Evolutionary conservation across 2,888 invertebrate species (phyloP), one percentile per base, ranked within the genome.

Genomic region (Tenthredo mesomela): DNA sequence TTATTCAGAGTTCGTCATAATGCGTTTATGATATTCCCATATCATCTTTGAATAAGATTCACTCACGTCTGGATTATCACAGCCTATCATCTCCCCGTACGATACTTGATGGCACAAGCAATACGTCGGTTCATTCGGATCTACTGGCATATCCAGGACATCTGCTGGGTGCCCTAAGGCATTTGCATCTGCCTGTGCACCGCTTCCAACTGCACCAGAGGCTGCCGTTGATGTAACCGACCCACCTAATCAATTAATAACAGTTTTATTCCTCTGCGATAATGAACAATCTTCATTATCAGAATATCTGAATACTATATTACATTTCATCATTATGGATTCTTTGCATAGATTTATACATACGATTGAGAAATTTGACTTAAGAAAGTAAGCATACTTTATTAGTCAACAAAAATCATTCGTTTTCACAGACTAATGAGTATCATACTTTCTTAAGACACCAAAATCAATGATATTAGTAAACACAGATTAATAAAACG

Each of bases 101-200:
- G 98, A 98, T 80, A 97, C 97, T 95, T 99, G 99, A 93, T 99
- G 98, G 92, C 99, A 99, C 61, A 99, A 94, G 93, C 99, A 99
- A 93, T 99, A 99, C 0, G 99, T 99, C 0, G 99, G 99, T 93
- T 99, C 99, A 92, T 99, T 99, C 0, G 99, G 99, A 95, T 99
- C 97, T 0, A 97, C 97, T 0, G 97, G 97, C 97, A 97, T 97
- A 89, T 97, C 97, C 58, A 97, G 94, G 15, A 97, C 97, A 92
- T 97, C 99, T 87, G 98, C 97, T 0, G 98, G 97, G 94, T 98
- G 98, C 0, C 97, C 95, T 92, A 95, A 88, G 6, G 91, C 89
- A 70, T 89, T 90, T 0, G 92, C 88, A 82, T 93, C 92, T 5
- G 91, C 91, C 84, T 93, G 92, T 0, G 92, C 91, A 12, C 92